Evolutionary conservation across 1,140 invertebrate genomes (phyloP).

Genomic region (Zelostemma sp.): DNA sequence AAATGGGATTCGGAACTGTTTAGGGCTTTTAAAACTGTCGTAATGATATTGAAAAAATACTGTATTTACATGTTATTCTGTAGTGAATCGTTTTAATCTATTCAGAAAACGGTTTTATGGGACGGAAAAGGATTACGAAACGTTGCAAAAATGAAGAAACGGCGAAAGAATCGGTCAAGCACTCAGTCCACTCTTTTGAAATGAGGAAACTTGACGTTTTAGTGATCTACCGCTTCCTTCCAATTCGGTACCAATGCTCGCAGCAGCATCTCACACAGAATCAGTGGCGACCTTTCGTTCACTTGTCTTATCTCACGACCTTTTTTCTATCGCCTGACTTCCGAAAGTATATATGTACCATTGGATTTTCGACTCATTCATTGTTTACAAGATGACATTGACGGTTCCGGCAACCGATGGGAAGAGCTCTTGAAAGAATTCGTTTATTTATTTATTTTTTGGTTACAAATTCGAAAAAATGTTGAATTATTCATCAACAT

Average conservation of each 20-base stretch:
- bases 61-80: too few relatives aligned
- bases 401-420: slow-evolving; percentile 8
- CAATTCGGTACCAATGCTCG: background rate
- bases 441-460: background rate
- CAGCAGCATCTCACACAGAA: background rate
- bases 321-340: slow-evolving; percentile 8
- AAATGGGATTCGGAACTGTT: too few relatives aligned
- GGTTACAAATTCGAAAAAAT: background rate
- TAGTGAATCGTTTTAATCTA: too few relatives aligned
- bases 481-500: background rate
- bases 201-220: background rate
- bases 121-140: background rate
- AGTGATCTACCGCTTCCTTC: background rate
- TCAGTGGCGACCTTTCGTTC: slow-evolving; percentile 4
- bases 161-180: background rate
- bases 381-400: slow-evolving; percentile 20
- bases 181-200: background rate
- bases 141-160: background rate
- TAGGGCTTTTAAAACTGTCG: too few relatives aligned
- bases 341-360: slow-evolving; percentile 14
- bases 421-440: slow-evolving; percentile 16
- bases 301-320: background rate
- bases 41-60: too few relatives aligned
- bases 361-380: slow-evolving; percentile 12
- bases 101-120: too few relatives aligned